Evolutionary conservation across 2,113 vertebrate species (phyloP), one percentile per base, ranked within the genome.

Genomic region (Zeus faber): DNA sequence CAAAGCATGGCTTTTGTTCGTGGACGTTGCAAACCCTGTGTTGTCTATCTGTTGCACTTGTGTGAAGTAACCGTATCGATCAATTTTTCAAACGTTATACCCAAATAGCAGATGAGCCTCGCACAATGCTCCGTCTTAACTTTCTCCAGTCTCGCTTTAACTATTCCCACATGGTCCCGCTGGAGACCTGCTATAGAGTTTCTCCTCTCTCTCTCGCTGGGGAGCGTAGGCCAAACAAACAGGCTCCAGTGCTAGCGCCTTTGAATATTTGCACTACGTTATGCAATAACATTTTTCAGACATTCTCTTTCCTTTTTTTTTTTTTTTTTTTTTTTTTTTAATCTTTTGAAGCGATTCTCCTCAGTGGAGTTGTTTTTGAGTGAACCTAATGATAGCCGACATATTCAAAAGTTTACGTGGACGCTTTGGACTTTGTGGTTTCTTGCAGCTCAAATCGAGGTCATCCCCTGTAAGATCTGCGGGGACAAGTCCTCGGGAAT

Each of bases 401-500:
- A 37, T 35, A 14, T 37, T 4, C 31, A 33, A 39, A 74, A 58
- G 27, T 50, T 6, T 53, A 4, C 23, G 10, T 54, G 1, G 0
- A 16, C 43, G 1, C 4, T 70, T 20, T 79, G 48, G 14, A 53
- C 57, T 75, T 22, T 68, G 4, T n/a, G 11, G 4, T 1, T 43
- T 22, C 61, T 51, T 55, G 16, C 88, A 96, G 94, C 94, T 81
- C 94, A 96, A 82, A 96, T 96, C 0, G 93, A 96, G 77, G 92
- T 96, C 70, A 96, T 96, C 76, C 94, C 94, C 0, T 96, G 94
- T 85, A 96, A 95, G 82, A 96, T 96, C 85, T 96, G 94, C 4
- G 94, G 94, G 45, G 94, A 96, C 86, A 96, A 96, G 63, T 96
- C 94, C 70, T 96, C 94, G 0, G 94, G 94, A 72, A 95, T 96